Conservation (phyloP, 1,140 invertebrate genomes). For the Hetaerina americana region DNA sequence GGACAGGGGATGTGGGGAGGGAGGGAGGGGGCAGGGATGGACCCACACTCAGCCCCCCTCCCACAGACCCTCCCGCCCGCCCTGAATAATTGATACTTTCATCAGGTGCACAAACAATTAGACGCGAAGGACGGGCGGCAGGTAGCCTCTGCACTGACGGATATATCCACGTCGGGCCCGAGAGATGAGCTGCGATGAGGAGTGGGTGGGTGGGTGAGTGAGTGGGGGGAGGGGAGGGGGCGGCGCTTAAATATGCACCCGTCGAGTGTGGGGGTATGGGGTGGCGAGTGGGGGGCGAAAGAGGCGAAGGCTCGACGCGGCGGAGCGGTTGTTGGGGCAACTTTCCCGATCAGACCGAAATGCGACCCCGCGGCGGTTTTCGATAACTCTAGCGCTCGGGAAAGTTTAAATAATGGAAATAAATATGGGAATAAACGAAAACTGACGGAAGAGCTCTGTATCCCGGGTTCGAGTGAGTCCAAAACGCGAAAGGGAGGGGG, state of each 20-base stretch:
- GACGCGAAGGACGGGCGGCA: neutral
- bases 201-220: too few relatives aligned
- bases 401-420: neutral
- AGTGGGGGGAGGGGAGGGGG: neutral
- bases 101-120: conserved; percentile 13
- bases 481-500: too few relatives aligned
- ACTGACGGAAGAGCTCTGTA: too few relatives aligned
- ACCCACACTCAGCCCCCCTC: too few relatives aligned
- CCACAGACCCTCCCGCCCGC: neutral
- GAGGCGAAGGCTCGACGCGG: neutral
- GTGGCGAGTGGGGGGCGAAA: neutral
- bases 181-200: neutral
- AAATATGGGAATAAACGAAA: neutral
- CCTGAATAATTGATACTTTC: conserved; percentile 17
- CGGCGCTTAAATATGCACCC: neutral
- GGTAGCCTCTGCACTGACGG: neutral
- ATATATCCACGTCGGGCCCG: neutral
- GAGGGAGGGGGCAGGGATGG: neutral
- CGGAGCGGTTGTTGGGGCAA: too few relatives aligned
- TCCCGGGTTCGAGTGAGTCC: too few relatives aligned
- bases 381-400: neutral
- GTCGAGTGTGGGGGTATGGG: neutral
- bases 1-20: conserved; percentile 13
- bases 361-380: neutral
- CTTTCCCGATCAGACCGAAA: neutral